These are phyloP conservation scores for Altica lythri DNA, from an alignment of 2,888 invertebrate genomes.

Conservation along the genomic window DNA sequence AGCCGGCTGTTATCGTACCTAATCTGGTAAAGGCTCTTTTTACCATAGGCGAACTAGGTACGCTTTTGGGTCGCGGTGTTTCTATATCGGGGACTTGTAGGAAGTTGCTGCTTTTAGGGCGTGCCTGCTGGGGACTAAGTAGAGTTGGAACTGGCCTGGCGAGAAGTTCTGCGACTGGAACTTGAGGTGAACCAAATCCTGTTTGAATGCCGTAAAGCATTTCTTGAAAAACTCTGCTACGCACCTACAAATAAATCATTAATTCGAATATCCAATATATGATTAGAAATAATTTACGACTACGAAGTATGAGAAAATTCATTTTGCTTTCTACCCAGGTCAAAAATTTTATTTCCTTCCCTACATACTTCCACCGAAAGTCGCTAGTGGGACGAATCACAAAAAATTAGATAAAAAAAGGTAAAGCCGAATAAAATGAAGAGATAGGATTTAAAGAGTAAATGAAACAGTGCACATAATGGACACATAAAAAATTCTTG, in stretches of 20 bases:
- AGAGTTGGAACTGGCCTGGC: slow-evolving; percentile 85
- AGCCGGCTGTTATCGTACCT: slow-evolving; percentile 87
- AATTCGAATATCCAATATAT: too few species aligned
- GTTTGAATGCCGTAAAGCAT: slow-evolving; percentile 94
- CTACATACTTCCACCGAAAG: too few species aligned
- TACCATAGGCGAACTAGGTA: slow-evolving; percentile 92
- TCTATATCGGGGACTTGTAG: slow-evolving; percentile 85
- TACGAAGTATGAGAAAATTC: too few species aligned
- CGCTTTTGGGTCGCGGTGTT: slow-evolving; percentile 87
- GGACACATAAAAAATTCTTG: too few species aligned
- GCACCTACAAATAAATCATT: slow-evolving; percentile 28
- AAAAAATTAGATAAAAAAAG: too few species aligned
- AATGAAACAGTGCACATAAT: too few species aligned
- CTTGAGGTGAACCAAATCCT: slow-evolving; percentile 91
- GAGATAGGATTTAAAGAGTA: too few species aligned
- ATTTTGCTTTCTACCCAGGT: too few species aligned
- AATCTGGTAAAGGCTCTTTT: slow-evolving; percentile 89
- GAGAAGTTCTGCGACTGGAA: slow-evolving; percentile 86
- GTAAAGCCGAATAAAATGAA: too few species aligned
- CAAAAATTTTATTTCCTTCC: too few species aligned
- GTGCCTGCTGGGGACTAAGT: slow-evolving; percentile 82
- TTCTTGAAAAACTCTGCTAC: slow-evolving; percentile 88
- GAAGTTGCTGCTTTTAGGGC: slow-evolving; percentile 89
- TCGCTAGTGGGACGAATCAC: too few species aligned
- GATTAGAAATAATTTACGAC: too few species aligned